Base-by-base conservation (phyloP, 2,888 invertebrate genomes). In the Mythimna lalbum region DNA sequence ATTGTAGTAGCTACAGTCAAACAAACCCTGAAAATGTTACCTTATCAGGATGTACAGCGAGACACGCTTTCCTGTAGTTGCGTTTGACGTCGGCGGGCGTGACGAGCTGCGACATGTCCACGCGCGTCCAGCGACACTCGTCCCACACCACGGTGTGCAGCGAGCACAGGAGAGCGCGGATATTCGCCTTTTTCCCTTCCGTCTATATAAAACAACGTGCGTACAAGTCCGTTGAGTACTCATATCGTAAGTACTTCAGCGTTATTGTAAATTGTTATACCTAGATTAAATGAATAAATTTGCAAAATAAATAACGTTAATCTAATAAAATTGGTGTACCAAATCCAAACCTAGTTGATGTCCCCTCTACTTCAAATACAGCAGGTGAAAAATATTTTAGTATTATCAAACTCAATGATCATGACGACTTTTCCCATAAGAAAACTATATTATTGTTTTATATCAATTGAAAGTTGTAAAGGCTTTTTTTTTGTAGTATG, bases 41-140 rank as follows among this genome's bases (percentile, higher is more conserved):
- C 97, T 99, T 99, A 92, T 99, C 99, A 0, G 99, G 99, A 96
- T 99, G 99, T 53, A 99, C 99, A 63, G 99, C 98, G 55, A 99
- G 96, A 84, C 99, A 99, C 10, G 99, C 99, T 92, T 98, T 98
- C 65, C 99, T 96, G 92, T 99, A 99, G 85, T 98, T 97, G 89
- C 99, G 99, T 93, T 99, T 99, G 67, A 99, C 99, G 94, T 99
- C 99, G 0, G 98, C 97, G 3, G 99, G 96, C 0, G 98, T 97
- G 33, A 99, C 98, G 53, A 99, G 96, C 84, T 99, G 98, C 88
- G 99, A 97, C 99, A 99, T 99, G 90, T 99, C 98, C 88, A 98
- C 98, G 85, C 98, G 98, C 78, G 97, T 97, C 99, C 99, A 99
- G 86, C 98, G 98, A 39, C 98, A 98, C 63, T 98, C 99, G 60